These are phyloP conservation scores for Phoenoteleia sp. DNA, from an alignment of 2,888 invertebrate genomes.

Conservation along the genomic window DNA sequence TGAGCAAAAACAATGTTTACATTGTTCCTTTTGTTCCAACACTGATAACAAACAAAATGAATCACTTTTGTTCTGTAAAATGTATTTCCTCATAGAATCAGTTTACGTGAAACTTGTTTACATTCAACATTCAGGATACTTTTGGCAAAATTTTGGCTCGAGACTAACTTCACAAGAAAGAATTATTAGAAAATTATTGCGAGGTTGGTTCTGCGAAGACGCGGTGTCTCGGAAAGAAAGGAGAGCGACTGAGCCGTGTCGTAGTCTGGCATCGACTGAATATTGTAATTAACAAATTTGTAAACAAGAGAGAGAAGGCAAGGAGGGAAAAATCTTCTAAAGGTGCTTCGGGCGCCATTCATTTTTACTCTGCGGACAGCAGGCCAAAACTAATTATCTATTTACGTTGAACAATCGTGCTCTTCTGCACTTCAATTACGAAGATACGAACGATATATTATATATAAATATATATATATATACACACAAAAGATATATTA, in stretches of 20 bases:
- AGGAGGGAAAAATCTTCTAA: conserved; percentile 55
- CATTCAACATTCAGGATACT: neutral
- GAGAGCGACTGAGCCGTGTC: conserved; percentile 69
- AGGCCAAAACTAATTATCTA: conserved; percentile 80
- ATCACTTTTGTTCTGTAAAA: too few species aligned
- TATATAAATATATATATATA: conserved; percentile 60
- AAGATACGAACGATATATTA: conserved; percentile 76
- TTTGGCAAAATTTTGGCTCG: neutral
- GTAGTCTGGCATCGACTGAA: conserved; percentile 83
- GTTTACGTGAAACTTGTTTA: too few species aligned
- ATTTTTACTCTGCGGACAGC: conserved; percentile 82
- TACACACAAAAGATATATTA: conserved; percentile 78
- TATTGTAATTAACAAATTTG: conserved; percentile 77
- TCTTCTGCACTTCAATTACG: conserved; percentile 75
- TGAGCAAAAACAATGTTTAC: too few species aligned
- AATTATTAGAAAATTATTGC: conserved; percentile 36
- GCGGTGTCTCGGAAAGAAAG: conserved; percentile 60
- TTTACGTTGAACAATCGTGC: conserved; percentile 74
- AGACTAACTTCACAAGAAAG: conserved; percentile 43
- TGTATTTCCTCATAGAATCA: too few species aligned
- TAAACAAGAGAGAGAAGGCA: conserved; percentile 58
- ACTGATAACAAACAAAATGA: too few species aligned
- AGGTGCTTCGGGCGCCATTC: conserved; percentile 74
- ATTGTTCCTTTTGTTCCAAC: too few species aligned
- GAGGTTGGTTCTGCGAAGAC: conserved; percentile 55